Conservation (phyloP, 2,888 invertebrate species). For the Lasiommata megera region DNA sequence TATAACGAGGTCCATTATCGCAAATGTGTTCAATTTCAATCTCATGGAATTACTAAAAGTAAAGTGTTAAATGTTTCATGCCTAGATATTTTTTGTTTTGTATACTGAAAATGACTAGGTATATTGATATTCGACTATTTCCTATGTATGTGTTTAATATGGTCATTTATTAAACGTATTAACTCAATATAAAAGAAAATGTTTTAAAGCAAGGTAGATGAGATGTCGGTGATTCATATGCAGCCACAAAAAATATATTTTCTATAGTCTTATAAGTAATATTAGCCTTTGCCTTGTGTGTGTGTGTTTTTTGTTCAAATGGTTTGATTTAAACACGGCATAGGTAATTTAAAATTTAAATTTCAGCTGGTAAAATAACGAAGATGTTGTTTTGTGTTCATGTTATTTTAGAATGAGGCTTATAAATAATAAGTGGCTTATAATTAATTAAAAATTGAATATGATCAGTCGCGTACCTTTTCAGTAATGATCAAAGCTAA, state of each 20-base stretch:
- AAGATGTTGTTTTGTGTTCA: conserved; percentile 17
- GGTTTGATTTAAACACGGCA: conserved; percentile 29
- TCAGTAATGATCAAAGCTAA: too few species aligned
- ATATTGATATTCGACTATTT: too few species aligned
- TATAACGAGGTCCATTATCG: conserved; percentile 40
- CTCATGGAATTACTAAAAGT: conserved; percentile 36
- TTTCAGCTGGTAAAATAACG: conserved; percentile 29
- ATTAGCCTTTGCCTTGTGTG: conserved; percentile 36
- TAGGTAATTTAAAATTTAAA: conserved; percentile 36
- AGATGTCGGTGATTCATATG: conserved; percentile 33
- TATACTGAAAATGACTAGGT: not conserved
- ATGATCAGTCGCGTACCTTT: not conserved
- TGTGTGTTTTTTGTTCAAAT: conserved; percentile 35
- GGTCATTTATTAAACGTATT: not conserved
- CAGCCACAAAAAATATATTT: conserved; percentile 35
- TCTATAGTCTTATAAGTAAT: conserved; percentile 39
- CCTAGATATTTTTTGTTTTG: not conserved
- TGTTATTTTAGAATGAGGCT: not conserved
- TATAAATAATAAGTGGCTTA: conserved; percentile 2
- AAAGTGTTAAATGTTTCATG: not conserved
- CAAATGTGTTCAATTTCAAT: conserved; percentile 30
- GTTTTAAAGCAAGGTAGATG: conserved; percentile 24
- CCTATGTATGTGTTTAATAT: too few species aligned
- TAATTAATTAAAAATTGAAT: not conserved
- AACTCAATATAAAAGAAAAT: conserved; percentile 21